Evolutionary conservation across 2,113 vertebrate species (phyloP).

Genomic region (Lipotes vexillifer): DNA sequence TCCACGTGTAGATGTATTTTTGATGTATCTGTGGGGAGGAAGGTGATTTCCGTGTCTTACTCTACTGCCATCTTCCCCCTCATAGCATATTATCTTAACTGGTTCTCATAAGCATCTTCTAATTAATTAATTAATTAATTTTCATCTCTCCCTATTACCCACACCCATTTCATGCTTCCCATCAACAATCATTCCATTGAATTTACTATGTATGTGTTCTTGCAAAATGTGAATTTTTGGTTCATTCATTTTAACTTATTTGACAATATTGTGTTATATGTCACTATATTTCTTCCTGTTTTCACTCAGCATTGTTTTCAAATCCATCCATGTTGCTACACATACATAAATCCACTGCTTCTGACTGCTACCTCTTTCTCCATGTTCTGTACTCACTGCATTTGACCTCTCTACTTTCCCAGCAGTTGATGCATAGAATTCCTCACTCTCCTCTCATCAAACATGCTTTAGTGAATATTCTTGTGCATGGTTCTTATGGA

Average conservation of each 20-base stretch:
- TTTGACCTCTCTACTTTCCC: background rate
- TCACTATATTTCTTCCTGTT: background rate
- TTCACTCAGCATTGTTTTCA: background rate
- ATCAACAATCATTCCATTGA: background rate
- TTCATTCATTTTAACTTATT: background rate
- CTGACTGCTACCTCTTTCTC: background rate
- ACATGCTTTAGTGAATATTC: background rate
- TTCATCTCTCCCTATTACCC: background rate
- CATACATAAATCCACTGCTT: background rate
- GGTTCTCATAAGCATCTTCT: background rate
- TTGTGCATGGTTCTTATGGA: background rate
- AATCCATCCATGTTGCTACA: background rate
- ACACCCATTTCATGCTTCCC: background rate
- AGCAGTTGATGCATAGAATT: background rate
- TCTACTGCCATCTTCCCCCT: background rate
- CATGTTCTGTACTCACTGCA: background rate
- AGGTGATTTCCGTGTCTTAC: rapidly evolving
- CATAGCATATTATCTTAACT: background rate
- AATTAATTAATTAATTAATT: background rate
- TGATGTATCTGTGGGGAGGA: too few relatives aligned
- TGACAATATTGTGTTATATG: background rate
- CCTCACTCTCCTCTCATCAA: background rate
- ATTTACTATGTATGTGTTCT: background rate
- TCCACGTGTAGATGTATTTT: too few relatives aligned
- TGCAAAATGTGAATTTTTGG: background rate